phyloP scores from a whole-genome alignment of 53 echinoderm and acorn worm genomes.

The Arbacia lixula region DNA sequence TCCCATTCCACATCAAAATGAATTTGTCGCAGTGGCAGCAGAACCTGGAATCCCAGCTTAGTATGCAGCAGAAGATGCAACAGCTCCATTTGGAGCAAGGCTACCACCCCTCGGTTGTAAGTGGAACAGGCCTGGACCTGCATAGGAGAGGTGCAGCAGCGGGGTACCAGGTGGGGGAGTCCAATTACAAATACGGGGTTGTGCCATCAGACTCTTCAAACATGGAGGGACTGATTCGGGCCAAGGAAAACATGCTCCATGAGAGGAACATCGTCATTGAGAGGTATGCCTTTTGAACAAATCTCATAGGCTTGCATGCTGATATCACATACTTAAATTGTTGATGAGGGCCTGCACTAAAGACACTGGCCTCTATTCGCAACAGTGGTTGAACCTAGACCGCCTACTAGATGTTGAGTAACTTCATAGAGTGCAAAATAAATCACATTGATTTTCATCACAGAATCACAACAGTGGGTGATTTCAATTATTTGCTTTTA shows the following conservation, averaged over 20 bases:
- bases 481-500: too few species aligned
- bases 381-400: too few species aligned
- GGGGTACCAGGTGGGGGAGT: conserved; percentile 6
- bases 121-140: conserved; percentile 48
- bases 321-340: too few species aligned
- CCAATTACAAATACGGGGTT: conserved; percentile 29
- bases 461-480: too few species aligned
- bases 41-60: conserved; percentile 23
- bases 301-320: too few species aligned
- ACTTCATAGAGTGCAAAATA: too few species aligned
- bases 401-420: too few species aligned
- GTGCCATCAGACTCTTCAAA: conserved; percentile 41
- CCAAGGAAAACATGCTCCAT: conserved; percentile 89
- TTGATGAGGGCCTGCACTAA: too few species aligned
- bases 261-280: conserved; percentile 94
- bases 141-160: neutral
- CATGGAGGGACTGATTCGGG: conserved; percentile 85
- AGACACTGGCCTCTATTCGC: too few species aligned
- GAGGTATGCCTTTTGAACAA: conserved; percentile 70
- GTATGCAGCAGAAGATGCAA: conserved; percentile 50
- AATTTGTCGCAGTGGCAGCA: conserved; percentile 55
- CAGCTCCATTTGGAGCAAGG: conserved; percentile 40
- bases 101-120: conserved; percentile 19
- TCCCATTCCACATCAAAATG: conserved; percentile 33
- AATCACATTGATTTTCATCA: too few species aligned